Evolutionary conservation across 1,140 invertebrate genomes (phyloP).

Genomic region (Octopus bimaculoides): DNA sequence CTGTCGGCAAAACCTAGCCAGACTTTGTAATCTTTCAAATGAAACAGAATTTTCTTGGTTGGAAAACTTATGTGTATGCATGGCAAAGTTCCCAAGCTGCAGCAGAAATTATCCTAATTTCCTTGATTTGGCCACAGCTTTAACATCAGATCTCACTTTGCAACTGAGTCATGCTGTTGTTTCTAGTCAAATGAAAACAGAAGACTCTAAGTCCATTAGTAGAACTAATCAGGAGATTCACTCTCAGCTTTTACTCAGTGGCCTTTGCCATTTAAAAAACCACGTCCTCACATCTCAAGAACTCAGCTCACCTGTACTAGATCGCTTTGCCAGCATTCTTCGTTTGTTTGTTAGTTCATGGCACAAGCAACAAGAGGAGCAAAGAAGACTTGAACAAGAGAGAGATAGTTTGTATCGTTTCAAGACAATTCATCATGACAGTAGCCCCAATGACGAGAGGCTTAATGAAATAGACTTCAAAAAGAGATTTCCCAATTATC

Average conservation of each 20-base stretch:
- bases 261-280: conserved; percentile 32
- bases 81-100: conserved; percentile 37
- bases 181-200: neutral
- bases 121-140: conserved; percentile 27
- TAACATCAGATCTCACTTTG: conserved; percentile 21
- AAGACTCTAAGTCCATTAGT: neutral
- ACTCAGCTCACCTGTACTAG: conserved; percentile 29
- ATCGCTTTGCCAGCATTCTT: conserved; percentile 36
- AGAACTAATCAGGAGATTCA: neutral
- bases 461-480: conserved; percentile 69
- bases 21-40: neutral
- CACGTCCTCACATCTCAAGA: conserved; percentile 32
- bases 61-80: conserved; percentile 16
- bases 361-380: conserved; percentile 72
- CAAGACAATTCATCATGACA: conserved; percentile 60
- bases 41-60: conserved; percentile 7
- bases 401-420: conserved; percentile 80
- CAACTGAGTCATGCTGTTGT: conserved; percentile 13
- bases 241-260: conserved; percentile 42
- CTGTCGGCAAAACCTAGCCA: neutral
- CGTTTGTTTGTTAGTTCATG: conserved; percentile 65
- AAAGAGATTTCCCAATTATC: conserved; percentile 74
- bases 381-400: conserved; percentile 68
- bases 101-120: conserved; percentile 21
- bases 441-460: conserved; percentile 70